phyloP scores from a whole-genome alignment of 2,888 invertebrate species.

The Apodemia mormo region DNA sequence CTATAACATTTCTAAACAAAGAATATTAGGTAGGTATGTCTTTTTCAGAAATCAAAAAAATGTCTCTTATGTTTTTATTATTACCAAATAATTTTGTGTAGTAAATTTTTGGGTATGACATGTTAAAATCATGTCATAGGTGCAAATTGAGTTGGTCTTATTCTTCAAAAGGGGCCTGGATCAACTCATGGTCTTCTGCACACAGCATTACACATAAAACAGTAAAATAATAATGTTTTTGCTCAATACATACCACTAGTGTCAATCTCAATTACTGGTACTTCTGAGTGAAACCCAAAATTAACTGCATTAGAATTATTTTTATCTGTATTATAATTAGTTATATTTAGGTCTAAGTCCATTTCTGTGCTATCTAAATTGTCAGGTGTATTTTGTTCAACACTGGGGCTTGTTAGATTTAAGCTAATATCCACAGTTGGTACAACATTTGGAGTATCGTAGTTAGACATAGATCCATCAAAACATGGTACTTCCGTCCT shows the following conservation, averaged over 20 bases:
- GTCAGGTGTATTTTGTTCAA: not conserved
- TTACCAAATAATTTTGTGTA: too few species aligned
- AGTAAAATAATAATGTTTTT: not conserved
- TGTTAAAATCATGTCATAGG: too few species aligned
- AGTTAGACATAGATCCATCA: not conserved
- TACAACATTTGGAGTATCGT: not conserved
- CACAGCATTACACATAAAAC: not conserved
- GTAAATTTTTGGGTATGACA: too few species aligned
- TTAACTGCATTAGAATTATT: not conserved
- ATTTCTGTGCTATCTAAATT: not conserved
- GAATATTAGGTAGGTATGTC: too few species aligned
- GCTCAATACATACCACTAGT: conserved; percentile 13
- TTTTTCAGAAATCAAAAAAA: too few species aligned
- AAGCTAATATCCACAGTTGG: not conserved
- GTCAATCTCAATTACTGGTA: conserved; percentile 13
- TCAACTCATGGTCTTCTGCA: not conserved
- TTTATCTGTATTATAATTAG: not conserved
- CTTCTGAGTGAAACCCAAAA: not conserved
- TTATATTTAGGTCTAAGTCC: conserved; percentile 7
- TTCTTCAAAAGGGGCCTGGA: too few species aligned
- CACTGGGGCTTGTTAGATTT: not conserved
- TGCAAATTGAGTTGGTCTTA: too few species aligned
- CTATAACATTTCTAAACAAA: too few species aligned
- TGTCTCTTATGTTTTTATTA: too few species aligned
- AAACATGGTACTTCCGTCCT: not conserved